Evolutionary conservation across 1,140 invertebrate genomes (phyloP).

Genomic region (Drosophila auraria): DNA sequence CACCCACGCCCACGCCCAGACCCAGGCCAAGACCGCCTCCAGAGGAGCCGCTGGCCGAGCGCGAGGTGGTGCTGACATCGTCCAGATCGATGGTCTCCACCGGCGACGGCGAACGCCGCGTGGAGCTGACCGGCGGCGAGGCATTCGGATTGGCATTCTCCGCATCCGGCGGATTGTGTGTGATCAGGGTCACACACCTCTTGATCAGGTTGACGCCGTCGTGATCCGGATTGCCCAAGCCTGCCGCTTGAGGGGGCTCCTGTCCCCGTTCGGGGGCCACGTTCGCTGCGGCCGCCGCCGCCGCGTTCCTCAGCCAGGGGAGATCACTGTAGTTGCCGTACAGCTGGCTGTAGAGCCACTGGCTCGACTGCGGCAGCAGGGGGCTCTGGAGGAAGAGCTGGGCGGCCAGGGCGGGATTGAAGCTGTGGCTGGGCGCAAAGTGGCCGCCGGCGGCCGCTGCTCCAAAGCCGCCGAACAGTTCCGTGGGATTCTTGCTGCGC

Average conservation of each 20-base stretch:
- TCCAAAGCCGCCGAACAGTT: slow-evolving; percentile 85
- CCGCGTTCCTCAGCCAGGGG: slow-evolving; percentile 86
- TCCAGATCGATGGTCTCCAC: slow-evolving; percentile 83
- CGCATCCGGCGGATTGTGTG: slow-evolving; percentile 74
- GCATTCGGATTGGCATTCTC: slow-evolving; percentile 82
- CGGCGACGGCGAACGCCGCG: slow-evolving; percentile 73
- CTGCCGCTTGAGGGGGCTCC: background rate
- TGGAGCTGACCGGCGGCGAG: slow-evolving; percentile 82
- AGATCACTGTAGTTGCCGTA: slow-evolving; percentile 88
- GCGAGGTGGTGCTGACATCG: slow-evolving; percentile 78
- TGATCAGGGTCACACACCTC: slow-evolving; percentile 78
- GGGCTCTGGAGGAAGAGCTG: slow-evolving; percentile 90
- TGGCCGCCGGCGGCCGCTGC: slow-evolving; percentile 49
- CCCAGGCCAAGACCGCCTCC: slow-evolving; percentile 1
- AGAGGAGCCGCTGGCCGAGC: slow-evolving; percentile 66
- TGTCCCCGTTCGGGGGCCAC: slow-evolving; percentile 6
- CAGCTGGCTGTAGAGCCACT: slow-evolving; percentile 90
- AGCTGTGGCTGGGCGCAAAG: slow-evolving; percentile 85
- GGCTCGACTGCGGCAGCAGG: slow-evolving; percentile 89
- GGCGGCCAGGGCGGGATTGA: slow-evolving; percentile 89
- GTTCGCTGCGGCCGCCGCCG: slow-evolving; percentile 39
- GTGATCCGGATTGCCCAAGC: slow-evolving; percentile 16
- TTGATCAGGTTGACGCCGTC: slow-evolving; percentile 80
- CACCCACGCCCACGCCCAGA: slow-evolving; percentile 12
- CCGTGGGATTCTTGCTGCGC: slow-evolving; percentile 73